Evolutionary conservation across 2,113 vertebrate species (phyloP).

Genomic region (Myotis davidii): DNA sequence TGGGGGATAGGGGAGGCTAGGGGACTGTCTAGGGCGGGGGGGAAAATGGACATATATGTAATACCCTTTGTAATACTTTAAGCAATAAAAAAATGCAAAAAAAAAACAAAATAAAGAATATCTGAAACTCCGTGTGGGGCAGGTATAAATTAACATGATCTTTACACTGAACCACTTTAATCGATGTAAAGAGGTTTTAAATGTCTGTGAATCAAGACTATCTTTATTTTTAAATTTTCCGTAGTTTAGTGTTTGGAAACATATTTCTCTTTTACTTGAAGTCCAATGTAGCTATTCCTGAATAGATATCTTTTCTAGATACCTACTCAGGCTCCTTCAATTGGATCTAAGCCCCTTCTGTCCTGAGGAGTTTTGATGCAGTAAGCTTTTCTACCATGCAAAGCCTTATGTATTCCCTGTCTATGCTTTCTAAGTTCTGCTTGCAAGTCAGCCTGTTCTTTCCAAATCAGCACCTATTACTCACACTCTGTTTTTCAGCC

Average conservation of each 20-base stretch:
- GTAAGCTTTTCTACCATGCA: neutral
- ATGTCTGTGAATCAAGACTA: neutral
- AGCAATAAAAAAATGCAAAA: no score
- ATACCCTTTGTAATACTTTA: no score
- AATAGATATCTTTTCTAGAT: neutral
- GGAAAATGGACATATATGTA: no score
- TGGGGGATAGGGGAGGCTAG: no score
- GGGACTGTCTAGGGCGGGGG: no score
- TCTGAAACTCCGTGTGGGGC: neutral
- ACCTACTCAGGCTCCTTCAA: no score
- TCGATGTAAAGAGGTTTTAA: neutral
- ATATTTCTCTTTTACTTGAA: constrained; percentile 26
- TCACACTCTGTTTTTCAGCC: neutral
- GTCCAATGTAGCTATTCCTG: neutral
- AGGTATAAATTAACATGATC: neutral
- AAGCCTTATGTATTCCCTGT: neutral
- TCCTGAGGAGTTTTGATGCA: neutral
- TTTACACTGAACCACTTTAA: neutral
- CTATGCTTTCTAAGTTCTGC: neutral
- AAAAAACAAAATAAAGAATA: no score
- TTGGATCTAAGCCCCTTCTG: neutral
- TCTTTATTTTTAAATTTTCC: neutral
- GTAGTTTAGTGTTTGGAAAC: neutral
- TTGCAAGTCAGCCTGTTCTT: neutral
- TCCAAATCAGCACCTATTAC: neutral